Evolutionary conservation across 2,888 invertebrate species (phyloP).

Genomic region (Epirrhoe tristata): DNA sequence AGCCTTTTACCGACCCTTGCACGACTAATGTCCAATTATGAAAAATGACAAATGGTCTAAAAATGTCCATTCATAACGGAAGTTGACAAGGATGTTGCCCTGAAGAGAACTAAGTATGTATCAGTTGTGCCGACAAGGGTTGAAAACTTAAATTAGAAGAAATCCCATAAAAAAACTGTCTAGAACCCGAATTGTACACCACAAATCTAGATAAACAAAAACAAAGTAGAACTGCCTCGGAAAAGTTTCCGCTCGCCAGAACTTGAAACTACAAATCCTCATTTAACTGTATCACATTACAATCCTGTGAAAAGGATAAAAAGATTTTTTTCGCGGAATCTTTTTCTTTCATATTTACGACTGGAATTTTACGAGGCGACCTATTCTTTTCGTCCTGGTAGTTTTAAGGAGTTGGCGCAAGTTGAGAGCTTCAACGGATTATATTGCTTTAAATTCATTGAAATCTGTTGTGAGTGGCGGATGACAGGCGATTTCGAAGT

Average conservation of each 20-base stretch:
- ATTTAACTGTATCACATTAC: slow-evolving; percentile 55
- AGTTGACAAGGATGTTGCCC: no score
- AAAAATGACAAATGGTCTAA: no score
- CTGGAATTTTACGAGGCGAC: slow-evolving; percentile 72
- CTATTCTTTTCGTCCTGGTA: slow-evolving; percentile 68
- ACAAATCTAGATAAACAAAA: slow-evolving; percentile 12
- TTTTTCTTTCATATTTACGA: slow-evolving; percentile 77
- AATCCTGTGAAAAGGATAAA: slow-evolving; percentile 57
- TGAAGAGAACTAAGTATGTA: no score
- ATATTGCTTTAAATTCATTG: background rate
- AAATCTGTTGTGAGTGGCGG: no score
- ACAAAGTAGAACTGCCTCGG: background rate
- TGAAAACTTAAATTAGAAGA: no score
- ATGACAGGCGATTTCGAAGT: no score
- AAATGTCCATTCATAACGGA: no score
- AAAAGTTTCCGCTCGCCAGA: slow-evolving; percentile 17
- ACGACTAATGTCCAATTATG: no score
- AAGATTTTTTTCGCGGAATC: slow-evolving; percentile 64
- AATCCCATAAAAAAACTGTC: no score
- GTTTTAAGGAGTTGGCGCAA: slow-evolving; percentile 50
- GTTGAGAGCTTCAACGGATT: slow-evolving; percentile 25
- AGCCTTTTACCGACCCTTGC: no score
- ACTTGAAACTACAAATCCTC: slow-evolving; percentile 46
- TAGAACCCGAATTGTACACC: background rate
- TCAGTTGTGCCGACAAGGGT: no score